Evolutionary conservation across 1,140 invertebrate species (phyloP), one percentile per base, ranked within the genome.

Genomic region (Hylaeus anthracinus): DNA sequence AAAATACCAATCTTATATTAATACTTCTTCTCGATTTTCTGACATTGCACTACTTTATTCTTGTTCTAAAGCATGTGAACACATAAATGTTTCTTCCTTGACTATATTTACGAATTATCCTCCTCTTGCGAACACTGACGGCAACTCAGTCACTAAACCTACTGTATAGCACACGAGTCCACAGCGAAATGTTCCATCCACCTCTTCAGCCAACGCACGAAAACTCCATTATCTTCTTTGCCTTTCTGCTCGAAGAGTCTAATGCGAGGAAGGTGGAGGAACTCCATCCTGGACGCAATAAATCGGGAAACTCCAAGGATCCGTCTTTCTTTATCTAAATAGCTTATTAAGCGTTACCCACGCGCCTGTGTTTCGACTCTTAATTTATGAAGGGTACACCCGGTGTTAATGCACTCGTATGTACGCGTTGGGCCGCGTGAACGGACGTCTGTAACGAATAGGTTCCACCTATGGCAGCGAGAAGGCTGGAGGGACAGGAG

Each of bases 301-400:
- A 86, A 87, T 87, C 75, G 72, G 75, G 76, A 79, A 86, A 86
- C 64, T 73, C 58, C 51, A 41, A 63, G 60, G 70, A 41, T 53
- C 73, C 15, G 15, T 63, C 70, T 72, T 26, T 67, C 55, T 86
- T 83, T 86, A 81, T 84, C 78, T 84, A 87, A 87, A 86, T 87
- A 78, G 85, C 82, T 87, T 87, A 87, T 87, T 87, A 87, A 87
- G 56, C 77, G 74, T 86, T 86, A 74, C 82, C 79, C 85, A 86
- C 85, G 85, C 85, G 86, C 76, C 74, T 53, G 51, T 70, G 53
- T 87, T 86, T 84, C 75, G 79, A 76, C 85, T 79, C 26, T 76
- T 87, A 86, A 87, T 87, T 87, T 86, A 87, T 85, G 86, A 87
- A 78, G 77, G 86, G 74, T 85, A 82, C 74, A 76, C 66, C 66